These are phyloP conservation scores for Chloroceryle inda DNA, from an alignment of 2,797 vertebrate genomes.

Conservation along the genomic window DNA sequence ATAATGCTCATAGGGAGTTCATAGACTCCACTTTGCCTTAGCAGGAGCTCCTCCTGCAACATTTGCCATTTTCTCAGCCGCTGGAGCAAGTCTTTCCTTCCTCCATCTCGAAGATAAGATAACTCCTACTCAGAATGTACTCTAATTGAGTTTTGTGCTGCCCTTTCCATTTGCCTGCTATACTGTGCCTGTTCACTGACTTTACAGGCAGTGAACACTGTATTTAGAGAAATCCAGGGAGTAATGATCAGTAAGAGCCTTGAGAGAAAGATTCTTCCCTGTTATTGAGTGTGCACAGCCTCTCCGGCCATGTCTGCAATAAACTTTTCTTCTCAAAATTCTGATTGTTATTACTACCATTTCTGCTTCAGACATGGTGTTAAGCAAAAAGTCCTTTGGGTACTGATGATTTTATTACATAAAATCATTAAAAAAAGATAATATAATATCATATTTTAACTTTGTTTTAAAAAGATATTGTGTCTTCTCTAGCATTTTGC, in stretches of 20 bases:
- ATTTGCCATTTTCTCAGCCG: not conserved
- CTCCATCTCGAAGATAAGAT: not conserved
- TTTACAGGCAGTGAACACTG: not conserved
- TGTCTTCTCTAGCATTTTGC: not conserved
- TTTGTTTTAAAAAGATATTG: not conserved
- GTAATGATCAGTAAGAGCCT: not conserved
- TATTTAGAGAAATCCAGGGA: not conserved
- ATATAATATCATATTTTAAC: no score
- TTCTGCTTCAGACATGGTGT: not conserved
- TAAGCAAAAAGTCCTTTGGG: not conserved
- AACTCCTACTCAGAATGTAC: not conserved
- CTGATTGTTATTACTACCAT: not conserved
- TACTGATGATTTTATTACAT: not conserved
- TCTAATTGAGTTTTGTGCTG: not conserved
- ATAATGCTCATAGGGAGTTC: rapidly evolving
- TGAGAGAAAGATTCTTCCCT: not conserved
- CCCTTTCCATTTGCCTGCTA: not conserved
- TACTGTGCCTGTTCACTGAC: not conserved
- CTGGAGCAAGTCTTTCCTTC: not conserved
- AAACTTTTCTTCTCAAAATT: not conserved
- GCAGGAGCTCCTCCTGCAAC: not conserved
- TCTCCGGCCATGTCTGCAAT: not conserved
- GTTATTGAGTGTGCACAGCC: not conserved
- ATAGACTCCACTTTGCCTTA: not conserved
- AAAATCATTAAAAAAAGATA: no score